These are phyloP conservation scores for Cyanoramphus novaezelandiae DNA, from an alignment of 2,113 vertebrate species.

Conservation along the genomic window DNA sequence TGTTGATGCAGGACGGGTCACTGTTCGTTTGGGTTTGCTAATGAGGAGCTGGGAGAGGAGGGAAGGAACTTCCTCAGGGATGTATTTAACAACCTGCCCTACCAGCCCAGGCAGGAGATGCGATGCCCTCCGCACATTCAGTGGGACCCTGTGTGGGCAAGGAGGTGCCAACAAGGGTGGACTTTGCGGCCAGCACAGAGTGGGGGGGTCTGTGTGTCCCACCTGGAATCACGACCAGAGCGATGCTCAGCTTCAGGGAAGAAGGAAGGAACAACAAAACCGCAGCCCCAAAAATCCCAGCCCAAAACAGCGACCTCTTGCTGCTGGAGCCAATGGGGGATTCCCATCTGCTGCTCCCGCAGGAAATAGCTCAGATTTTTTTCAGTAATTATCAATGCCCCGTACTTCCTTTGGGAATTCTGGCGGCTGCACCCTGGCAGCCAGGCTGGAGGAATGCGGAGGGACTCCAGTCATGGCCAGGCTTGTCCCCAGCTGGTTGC, in stretches of 20 bases:
- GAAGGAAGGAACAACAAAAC: background rate
- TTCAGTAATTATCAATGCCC: slow-evolving; percentile 37
- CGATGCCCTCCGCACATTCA: background rate
- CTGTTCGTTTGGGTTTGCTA: background rate
- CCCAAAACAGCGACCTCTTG: background rate
- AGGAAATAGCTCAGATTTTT: slow-evolving; percentile 67
- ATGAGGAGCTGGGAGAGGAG: background rate
- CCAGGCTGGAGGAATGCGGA: background rate
- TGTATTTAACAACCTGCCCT: background rate
- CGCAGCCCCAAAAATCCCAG: background rate
- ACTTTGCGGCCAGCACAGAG: background rate
- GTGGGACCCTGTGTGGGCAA: background rate
- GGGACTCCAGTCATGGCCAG: background rate
- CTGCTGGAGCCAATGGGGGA: slow-evolving; percentile 13
- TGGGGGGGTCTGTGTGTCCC: background rate
- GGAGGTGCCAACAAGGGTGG: background rate
- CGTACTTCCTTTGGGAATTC: slow-evolving; percentile 53
- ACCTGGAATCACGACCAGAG: background rate
- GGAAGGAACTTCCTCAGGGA: slow-evolving; percentile 12
- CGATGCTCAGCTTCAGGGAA: background rate
- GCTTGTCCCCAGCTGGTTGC: accelerated
- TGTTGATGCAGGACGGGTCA: background rate
- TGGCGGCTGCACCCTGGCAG: background rate
- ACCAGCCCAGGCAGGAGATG: background rate
- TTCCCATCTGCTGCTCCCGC: slow-evolving; percentile 47